Conservation (phyloP, 1,140 invertebrate species). For the Orius insidiosus region DNA sequence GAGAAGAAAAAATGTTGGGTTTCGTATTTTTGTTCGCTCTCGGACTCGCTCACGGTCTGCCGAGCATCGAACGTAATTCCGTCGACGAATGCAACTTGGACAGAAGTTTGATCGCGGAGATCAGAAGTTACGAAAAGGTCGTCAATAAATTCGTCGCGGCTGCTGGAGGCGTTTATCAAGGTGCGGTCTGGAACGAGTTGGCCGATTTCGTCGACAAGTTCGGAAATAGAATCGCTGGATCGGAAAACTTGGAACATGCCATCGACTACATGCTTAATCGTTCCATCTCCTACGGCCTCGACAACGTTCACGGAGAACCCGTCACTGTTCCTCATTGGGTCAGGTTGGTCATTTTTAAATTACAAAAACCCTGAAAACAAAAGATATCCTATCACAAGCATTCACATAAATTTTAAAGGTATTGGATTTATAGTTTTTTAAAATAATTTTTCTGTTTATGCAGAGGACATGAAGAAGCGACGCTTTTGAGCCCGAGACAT, state of each 20-base stretch:
- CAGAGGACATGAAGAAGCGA: constrained; percentile 16
- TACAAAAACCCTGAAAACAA: too few species aligned
- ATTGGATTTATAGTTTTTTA: too few species aligned
- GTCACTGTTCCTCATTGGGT: constrained; percentile 20
- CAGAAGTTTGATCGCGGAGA: constrained; percentile 31
- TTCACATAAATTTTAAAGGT: too few species aligned
- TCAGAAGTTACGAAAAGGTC: constrained; percentile 34
- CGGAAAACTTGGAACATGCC: constrained; percentile 20
- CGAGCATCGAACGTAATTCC: too few species aligned
- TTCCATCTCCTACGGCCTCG: constrained; percentile 14
- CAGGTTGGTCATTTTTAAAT: constrained; percentile 17
- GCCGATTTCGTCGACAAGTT: constrained; percentile 53
- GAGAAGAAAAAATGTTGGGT: too few species aligned
- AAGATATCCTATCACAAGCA: too few species aligned
- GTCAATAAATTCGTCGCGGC: constrained; percentile 39
- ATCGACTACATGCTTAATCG: constrained; percentile 20
- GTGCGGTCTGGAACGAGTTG: constrained; percentile 40
- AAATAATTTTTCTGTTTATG: background rate
- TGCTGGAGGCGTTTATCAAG: constrained; percentile 35
- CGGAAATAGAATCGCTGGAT: constrained; percentile 45
- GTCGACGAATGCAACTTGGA: constrained; percentile 25
- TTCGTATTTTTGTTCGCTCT: too few species aligned
- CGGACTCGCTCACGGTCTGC: too few species aligned
- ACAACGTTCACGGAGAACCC: constrained; percentile 21
- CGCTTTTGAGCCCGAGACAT: constrained; percentile 13